Percentiles rank a stretch among this genome's conserved stretches.
Evolutionary conservation across 2,797 vertebrate species (phyloP).

Genomic region (Lagocephalus sceleratus): DNA sequence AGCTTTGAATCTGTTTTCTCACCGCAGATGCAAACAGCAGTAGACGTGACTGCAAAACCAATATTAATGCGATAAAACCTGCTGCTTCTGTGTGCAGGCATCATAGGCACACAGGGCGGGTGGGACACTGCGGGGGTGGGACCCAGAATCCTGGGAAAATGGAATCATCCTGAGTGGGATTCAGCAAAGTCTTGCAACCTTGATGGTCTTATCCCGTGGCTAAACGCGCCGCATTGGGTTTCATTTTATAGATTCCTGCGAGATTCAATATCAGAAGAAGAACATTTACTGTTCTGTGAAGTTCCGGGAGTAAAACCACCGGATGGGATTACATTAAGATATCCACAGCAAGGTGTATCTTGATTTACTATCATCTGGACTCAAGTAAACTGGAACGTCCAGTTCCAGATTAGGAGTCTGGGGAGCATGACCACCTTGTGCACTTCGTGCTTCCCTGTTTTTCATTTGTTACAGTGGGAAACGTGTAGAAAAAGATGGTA

Average conservation of each 20-base stretch:
- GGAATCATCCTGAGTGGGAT: constrained; percentile 39
- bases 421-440: constrained; percentile 37
- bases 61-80: constrained; percentile 19
- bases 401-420: constrained; percentile 52
- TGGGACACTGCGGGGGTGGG: constrained; percentile 38
- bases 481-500: constrained; percentile 11
- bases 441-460: constrained; percentile 15
- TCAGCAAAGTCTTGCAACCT: constrained; percentile 49
- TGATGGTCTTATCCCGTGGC: constrained; percentile 51
- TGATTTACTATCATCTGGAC: constrained; percentile 49
- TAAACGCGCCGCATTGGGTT: constrained; percentile 52
- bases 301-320: constrained; percentile 27
- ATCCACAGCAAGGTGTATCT: constrained; percentile 43
- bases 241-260: constrained; percentile 58
- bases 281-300: constrained; percentile 42
- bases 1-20: too few species aligned
- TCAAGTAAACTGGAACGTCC: constrained; percentile 68
- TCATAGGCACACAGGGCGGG: constrained; percentile 58
- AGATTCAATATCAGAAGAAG: constrained; percentile 52
- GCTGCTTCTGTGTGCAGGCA: constrained; percentile 40
- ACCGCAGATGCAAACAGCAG: constrained; percentile 29
- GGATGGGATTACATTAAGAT: constrained; percentile 34
- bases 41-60: constrained; percentile 19
- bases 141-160: constrained; percentile 48
- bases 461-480: constrained; percentile 6